These are phyloP conservation scores for Entomobrya proxima DNA, from an alignment of 2,888 invertebrate species.

Conservation along the genomic window DNA sequence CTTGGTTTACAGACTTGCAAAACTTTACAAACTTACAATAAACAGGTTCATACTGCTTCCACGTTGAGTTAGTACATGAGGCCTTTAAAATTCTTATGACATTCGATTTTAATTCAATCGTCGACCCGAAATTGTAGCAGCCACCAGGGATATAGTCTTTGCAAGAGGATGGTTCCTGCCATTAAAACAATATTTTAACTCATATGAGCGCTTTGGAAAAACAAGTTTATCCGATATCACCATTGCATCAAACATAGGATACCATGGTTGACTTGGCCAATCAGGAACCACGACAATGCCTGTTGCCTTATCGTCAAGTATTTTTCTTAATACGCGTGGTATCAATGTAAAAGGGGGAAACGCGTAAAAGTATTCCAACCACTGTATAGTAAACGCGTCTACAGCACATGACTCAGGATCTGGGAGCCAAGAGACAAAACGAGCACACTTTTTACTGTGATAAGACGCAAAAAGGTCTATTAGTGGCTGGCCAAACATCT, in stretches of 20 bases:
- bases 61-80: conserved; percentile 12
- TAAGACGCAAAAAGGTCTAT: neutral
- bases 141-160: neutral
- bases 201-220: neutral
- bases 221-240: neutral
- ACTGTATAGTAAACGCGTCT: neutral
- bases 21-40: conserved; percentile 20
- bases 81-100: neutral
- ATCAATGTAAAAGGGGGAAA: conserved; percentile 18
- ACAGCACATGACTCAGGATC: neutral
- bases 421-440: neutral
- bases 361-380: neutral
- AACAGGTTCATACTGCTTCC: conserved; percentile 43
- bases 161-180: neutral
- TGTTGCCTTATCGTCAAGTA: neutral
- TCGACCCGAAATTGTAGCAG: neutral
- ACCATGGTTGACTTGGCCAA: conserved; percentile 14
- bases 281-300: neutral
- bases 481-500: neutral
- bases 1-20: neutral
- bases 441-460: neutral
- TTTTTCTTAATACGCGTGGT: neutral
- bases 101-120: neutral
- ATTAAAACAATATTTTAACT: neutral
- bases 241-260: neutral